phyloP scores from a whole-genome alignment of 2,113 vertebrate species.

The Ammodramus savannarum region DNA sequence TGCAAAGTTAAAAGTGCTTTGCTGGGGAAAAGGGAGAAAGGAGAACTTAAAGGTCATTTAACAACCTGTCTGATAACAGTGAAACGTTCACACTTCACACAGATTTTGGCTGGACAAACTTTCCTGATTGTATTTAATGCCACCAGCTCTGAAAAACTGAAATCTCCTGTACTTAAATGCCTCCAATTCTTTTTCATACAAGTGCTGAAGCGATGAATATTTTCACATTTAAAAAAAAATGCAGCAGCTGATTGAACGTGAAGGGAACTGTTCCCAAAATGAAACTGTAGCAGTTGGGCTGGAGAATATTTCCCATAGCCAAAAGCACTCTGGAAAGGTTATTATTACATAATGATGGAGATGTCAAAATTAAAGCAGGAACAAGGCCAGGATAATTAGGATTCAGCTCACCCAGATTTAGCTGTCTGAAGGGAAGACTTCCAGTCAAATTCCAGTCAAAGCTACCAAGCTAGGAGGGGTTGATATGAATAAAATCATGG shows the following conservation, averaged over 20 bases:
- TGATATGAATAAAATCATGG: not conserved
- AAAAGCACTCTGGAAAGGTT: not conserved
- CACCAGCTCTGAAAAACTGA: not conserved
- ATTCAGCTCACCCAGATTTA: not conserved
- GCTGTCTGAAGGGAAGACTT: not conserved
- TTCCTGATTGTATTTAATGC: not conserved
- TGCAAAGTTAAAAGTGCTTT: constrained; percentile 1
- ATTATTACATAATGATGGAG: not conserved
- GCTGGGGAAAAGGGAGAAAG: not conserved
- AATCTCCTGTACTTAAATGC: not conserved
- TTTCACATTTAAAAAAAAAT: not conserved
- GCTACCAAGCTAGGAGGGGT: not conserved
- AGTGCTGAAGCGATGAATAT: not conserved
- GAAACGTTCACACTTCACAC: not conserved
- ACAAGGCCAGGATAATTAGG: not conserved
- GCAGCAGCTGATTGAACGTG: not conserved
- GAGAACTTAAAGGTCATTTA: constrained; percentile 50
- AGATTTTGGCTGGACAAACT: not conserved
- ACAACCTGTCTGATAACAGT: constrained; percentile 12
- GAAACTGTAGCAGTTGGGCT: not conserved
- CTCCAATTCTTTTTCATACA: not conserved
- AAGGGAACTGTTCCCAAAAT: not conserved
- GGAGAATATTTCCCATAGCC: not conserved
- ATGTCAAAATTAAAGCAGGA: not conserved
- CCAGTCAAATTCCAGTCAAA: not conserved